Evolutionary conservation across 1,140 invertebrate genomes (phyloP), one percentile per base, ranked within the genome.

Genomic region (Calephelis virginiensis): DNA sequence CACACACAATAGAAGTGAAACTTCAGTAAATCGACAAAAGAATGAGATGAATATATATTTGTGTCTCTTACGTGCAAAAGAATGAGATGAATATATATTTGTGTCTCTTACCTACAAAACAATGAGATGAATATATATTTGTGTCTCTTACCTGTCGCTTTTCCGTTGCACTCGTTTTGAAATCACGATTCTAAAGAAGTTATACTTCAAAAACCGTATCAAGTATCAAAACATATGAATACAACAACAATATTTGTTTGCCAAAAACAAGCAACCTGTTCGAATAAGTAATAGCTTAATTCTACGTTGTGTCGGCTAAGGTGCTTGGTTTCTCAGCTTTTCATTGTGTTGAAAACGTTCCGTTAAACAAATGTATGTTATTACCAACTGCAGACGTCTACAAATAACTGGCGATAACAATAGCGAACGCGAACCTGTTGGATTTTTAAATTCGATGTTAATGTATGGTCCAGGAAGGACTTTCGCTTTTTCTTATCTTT

Each of bases 271-370:
- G 69, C 70, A 72, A 78, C 69, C 77, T 81, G 78, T 71, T 78
- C 67, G 78, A 79, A 88, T 90, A 89, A 90, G 75, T 90, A 90
- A 90, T 90, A 90, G 88, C 88, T 90, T 90, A 90, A 90, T 90
- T 86, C 81, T 73, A 89, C 69, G 81, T 79, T 87, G 68, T 66
- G 37, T 73, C 69, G 73, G 72, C 64, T 69, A 77, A 90, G 83
- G 88, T 90, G 88, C 65, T 75, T 81, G 77, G 70, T 75, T 87
- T 84, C 81, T 83, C 83, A 66, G 82, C 81, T 85, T 59, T 68
- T 70, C 70, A 68, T 66, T 73, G 50, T 64, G 40, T 64, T 59
- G 63, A 73, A 75, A 68, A 65, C 53, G 65, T 68, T 67, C 64
- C 74, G 76, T 76, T 83, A 78, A 81, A 72, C 73, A 83, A 87